Evolutionary conservation across 2,888 invertebrate species (phyloP).

Genomic region (Drosophila acutilabella): DNA sequence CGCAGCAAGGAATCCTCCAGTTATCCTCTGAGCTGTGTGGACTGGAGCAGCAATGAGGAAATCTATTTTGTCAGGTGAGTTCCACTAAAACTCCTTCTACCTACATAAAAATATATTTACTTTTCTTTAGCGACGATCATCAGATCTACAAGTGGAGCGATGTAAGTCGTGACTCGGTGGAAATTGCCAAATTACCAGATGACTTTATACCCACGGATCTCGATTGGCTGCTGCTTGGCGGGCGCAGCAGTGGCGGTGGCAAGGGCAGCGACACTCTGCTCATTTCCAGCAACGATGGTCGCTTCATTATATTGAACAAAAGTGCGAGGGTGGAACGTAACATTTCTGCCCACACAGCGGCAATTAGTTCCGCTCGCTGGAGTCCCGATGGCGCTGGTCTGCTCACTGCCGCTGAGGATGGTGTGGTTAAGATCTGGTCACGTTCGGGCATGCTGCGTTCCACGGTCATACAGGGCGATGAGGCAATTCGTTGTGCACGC

Average conservation of each 20-base stretch:
- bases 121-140: slow-evolving; percentile 92
- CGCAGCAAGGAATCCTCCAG: slow-evolving; percentile 67
- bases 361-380: slow-evolving; percentile 96
- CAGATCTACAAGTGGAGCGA: slow-evolving; percentile 95
- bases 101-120: neutral
- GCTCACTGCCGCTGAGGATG: slow-evolving; percentile 97
- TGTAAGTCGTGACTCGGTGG: slow-evolving; percentile 90
- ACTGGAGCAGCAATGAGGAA: slow-evolving; percentile 97
- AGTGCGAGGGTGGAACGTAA: slow-evolving; percentile 96
- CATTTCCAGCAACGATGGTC: slow-evolving; percentile 95
- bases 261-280: slow-evolving; percentile 90
- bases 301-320: slow-evolving; percentile 94
- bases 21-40: slow-evolving; percentile 94
- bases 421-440: slow-evolving; percentile 98
- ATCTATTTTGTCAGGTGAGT: slow-evolving; percentile 94
- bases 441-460: slow-evolving; percentile 97
- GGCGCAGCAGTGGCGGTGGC: slow-evolving; percentile 83
- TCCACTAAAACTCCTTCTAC: neutral
- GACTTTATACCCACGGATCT: slow-evolving; percentile 96
- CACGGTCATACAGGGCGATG: slow-evolving; percentile 92
- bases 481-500: slow-evolving; percentile 93
- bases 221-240: slow-evolving; percentile 89
- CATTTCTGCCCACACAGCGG: slow-evolving; percentile 96
- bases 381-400: slow-evolving; percentile 98
- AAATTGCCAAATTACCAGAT: slow-evolving; percentile 91